Evolutionary conservation across 2,113 vertebrate genomes (phyloP), one percentile per base, ranked within the genome.

Genomic region (Aythya baeri): DNA sequence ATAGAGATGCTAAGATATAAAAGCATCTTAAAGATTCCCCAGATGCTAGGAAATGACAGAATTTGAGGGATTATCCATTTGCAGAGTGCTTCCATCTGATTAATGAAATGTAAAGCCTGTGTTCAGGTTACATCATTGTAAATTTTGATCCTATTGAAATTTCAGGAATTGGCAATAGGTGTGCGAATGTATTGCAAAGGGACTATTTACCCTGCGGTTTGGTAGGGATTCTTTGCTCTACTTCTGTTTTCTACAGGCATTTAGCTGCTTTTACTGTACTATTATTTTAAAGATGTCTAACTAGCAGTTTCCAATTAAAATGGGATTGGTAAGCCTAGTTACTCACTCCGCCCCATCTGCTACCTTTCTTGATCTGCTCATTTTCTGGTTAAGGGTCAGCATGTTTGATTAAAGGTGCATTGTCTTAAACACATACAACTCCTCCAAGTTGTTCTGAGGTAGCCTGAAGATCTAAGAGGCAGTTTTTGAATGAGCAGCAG

Each of bases 181-280:
- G 8, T 81, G 16, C 52, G 68, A 32, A 38, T 38, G 4, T 34
- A 49, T 27, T 52, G 11, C 50, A 49, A 61, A 88, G 20, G 49
- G 21, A 5, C 27, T 43, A 9, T 57, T 86, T 65, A 18, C 38
- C 23, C 10, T 65, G 63, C n/a, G 25, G 17, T 83, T 83, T 41
- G 20, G 12, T 57, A 38, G 54, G 11, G 17, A n/a, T 67, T 75
- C 36, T 78, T 86, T 78, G 55, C 25, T 94, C n/a, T 83, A 52
- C 52, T 78, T 91, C 52, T 90, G 65, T 94, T 65, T 96, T 55
- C 61, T 65, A 18, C 73, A 81, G 82, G 72, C 61, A 82, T 93
- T 95, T 93, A 92, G 23, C 65, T 91, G 43, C 49, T 86, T 86
- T 84, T 86, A 50, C 36, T 86, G 57, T 74, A 27, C 36, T 9